Base-by-base conservation (phyloP, 2,888 invertebrate genomes). In the Drosophila limbata region DNA sequence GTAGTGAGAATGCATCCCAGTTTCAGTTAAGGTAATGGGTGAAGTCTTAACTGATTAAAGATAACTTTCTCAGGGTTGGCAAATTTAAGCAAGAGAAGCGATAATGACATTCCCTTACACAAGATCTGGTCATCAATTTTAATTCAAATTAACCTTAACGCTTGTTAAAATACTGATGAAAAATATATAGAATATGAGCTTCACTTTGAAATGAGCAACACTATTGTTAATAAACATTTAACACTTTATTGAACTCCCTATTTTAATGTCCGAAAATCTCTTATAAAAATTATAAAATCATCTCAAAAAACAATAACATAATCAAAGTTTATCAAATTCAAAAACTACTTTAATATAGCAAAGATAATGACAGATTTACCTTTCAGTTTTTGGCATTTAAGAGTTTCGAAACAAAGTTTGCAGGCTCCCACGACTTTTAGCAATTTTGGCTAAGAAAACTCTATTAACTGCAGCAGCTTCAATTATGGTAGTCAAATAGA, bases 401-500 rank as follows among this genome's bases (percentile, higher is more conserved):
- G 25, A 44, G 37, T 64, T 72, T 44, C 48, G 40, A 52, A 39
- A 56, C 33, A 11, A 42, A 9, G 33, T 61, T 40, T 66, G n/a
- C 50, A 52, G 57, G 74, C 59, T 78, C 69, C 75, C 75, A 63
- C 74, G 68, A 67, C 37, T 37, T n/a, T 3, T 44, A 53, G 33
- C 62, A 51, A 31, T 56, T 28, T 31, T 1, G 40, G 50, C 53
- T 51, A 33, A 55, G 55, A 78, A 78, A 78, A 67, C 74, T 75
- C 78, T 75, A 78, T 75, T 75, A 73, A 56, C 78, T 57, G 73
- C 73, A 33, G 60, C 53, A 45, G 47, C 63, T 35, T 52, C 76
- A 79, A 79, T 69, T 75, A 79, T 69, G 45, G 53, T 31, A 37
- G 39, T 28, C 63, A 57, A 79, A 76, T 64, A 37, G 51, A 67